These are phyloP conservation scores for Mormoops blainvillei DNA, from an alignment of 2,113 vertebrate species.

Conservation along the genomic window DNA sequence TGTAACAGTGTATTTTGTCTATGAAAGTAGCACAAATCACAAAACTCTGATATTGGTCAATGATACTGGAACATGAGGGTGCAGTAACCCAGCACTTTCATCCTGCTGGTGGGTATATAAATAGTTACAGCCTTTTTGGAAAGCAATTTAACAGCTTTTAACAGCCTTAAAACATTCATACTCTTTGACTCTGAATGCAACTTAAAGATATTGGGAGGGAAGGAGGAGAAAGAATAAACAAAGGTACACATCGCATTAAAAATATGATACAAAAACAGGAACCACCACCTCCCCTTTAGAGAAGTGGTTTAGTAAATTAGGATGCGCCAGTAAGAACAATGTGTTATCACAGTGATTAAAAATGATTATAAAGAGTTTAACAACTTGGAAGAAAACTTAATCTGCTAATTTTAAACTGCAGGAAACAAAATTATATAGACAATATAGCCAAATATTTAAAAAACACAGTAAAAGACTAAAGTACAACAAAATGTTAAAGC, in stretches of 20 bases:
- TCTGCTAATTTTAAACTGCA: not conserved
- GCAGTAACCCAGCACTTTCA: not conserved
- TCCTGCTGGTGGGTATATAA: not conserved
- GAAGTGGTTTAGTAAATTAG: not conserved
- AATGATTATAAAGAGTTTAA: not conserved
- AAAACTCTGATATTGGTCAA: not conserved
- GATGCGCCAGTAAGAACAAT: not conserved
- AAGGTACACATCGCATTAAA: not conserved
- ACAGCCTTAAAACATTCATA: not conserved
- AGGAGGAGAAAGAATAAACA: not conserved
- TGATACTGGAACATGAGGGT: not conserved
- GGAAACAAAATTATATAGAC: constrained; percentile 1
- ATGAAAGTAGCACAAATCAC: not conserved
- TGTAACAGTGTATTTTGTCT: not conserved
- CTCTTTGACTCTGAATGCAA: not conserved
- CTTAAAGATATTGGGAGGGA: not conserved
- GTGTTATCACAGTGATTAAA: not conserved
- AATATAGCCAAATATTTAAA: not conserved
- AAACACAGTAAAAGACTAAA: not conserved
- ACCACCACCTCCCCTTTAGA: not conserved
- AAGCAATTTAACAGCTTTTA: not conserved
- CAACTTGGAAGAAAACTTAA: not conserved
- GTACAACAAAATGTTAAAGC: constrained; percentile 14
- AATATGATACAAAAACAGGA: not conserved
- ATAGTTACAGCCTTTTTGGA: not conserved